Evolutionary conservation across 2,797 vertebrate species (phyloP), one percentile per base, ranked within the genome.

Genomic region (Lepus townsendii): DNA sequence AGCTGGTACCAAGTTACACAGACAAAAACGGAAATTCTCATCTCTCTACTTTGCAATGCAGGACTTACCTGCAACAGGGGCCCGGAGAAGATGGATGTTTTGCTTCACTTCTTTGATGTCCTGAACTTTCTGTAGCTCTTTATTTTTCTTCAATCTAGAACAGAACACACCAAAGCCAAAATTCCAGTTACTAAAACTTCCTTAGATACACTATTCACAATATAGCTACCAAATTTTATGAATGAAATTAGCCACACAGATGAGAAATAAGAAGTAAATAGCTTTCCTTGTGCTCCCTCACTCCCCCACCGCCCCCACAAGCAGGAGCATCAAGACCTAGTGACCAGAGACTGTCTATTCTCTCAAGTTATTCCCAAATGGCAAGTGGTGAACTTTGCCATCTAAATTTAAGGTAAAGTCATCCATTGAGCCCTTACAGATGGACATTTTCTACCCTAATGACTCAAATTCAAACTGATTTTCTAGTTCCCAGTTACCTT

Each of bases 21-120:
- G 38, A 88, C 42, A 71, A 50, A 68, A 60, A 10, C 52, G 5
- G 19, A 35, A 38, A 38, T 32, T 77, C 52, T 35, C 24, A 26
- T 14, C 69, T 60, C 63, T 89, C 38, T 6, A 27, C 24, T 71
- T 1, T 5, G 14, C 1, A 52, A 57, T 1, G 0, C 50, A 93
- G 26, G 26, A 85, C 97, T 98, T 97, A 99, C 99, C 99, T 96
- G 99, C 99, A 96, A 99, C 99, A 13, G 99, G 99, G 66, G 99
- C 99, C 97, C 98, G 99, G 98, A 99, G 99, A 71, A 99, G 99
- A 96, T 99, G 99, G 91, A 99, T 99, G 90, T 99, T 99, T 96
- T 99, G 99, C 98, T 99, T 99, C 96, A 99, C 99, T 98, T 99
- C 99, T 95, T 82, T 99, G 98, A 99, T 99, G 90, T 98, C 99